Base-by-base conservation (phyloP, 2,113 vertebrate genomes). In the Macaca mulatta region DNA sequence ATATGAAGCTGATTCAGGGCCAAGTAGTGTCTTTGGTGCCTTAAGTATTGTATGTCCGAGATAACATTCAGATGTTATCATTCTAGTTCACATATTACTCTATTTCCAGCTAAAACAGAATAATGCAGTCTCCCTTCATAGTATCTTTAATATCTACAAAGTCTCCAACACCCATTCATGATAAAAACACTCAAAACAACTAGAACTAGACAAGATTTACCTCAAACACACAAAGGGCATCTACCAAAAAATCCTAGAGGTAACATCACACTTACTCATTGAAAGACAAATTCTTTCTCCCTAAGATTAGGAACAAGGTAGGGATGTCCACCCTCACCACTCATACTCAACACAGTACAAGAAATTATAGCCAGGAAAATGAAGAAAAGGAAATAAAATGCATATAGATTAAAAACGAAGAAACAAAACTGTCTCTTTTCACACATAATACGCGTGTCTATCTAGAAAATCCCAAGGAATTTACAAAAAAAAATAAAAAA, bases 31-130 rank as follows among this genome's bases (percentile, higher is more conserved):
- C 45, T 78, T 67, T 61, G 40, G 52, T 78, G 20, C 23, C 20
- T 45, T 74, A 89, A 83, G 9, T 45, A 67, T 9, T 57, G 1
- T 17, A 57, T 43, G 30, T 30, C 48, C 90, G 50, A 69, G 23
- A 50, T 20, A 94, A 89, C 10, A 59, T 22, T 80, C 52, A 93
- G 43, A 45, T 18, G 79, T 92, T 40, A 82, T 35, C 45, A 90
- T 83, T 52, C 32, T 83, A 67, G 59, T 69, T 89, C 61, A 61
- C 12, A 9, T 40, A 72, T 23, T 80, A 94, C 11, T 45, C 22
- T 79, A 48, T 23, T 90, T 87, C 59, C 89, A 96, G 80, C 6
- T 80, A 69, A 96, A 72, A 96, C 90, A 67, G 12, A 90, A 57
- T 55, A 72, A 81, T 6, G 55, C 8, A 70, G 16, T 79, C 59